These are phyloP conservation scores for Psococerastis gibbosa DNA, from an alignment of 2,888 invertebrate genomes.

Conservation along the genomic window DNA sequence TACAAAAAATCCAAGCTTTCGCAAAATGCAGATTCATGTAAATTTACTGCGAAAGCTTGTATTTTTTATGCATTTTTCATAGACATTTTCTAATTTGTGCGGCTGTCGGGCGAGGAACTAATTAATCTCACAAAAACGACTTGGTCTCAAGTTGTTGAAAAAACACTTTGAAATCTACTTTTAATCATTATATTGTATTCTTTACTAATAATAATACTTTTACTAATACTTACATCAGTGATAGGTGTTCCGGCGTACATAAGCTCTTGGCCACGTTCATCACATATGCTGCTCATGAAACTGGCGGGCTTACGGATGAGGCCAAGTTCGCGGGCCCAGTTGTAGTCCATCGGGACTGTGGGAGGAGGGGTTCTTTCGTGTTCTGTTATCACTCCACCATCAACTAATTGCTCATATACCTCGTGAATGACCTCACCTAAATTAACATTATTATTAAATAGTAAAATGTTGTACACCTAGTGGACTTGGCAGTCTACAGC, in stretches of 20 bases:
- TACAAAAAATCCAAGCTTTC: no score
- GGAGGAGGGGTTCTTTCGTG: constrained; percentile 89
- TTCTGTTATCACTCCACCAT: constrained; percentile 64
- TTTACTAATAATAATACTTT: background rate
- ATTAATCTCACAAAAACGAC: no score
- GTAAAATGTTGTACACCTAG: no score
- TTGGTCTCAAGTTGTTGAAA: no score
- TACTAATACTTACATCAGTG: constrained; percentile 28
- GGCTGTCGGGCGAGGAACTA: no score
- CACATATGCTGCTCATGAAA: constrained; percentile 98
- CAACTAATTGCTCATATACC: constrained; percentile 59
- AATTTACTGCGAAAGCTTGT: no score
- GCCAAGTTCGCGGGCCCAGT: constrained; percentile 95
- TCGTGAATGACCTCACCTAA: constrained; percentile 55
- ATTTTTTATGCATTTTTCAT: no score
- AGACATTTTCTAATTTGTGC: no score
- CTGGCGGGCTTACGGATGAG: constrained; percentile 96
- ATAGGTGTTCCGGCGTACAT: constrained; percentile 86
- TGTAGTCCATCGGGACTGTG: constrained; percentile 99
- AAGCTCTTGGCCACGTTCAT: constrained; percentile 93
- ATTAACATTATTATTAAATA: no score
- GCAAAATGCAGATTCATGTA: no score
- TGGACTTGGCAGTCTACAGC: no score
- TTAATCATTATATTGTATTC: constrained; percentile 9
- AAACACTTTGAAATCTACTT: no score